Conservation (phyloP, 2,888 invertebrate species). For the Scaptomyza caliginosa region DNA sequence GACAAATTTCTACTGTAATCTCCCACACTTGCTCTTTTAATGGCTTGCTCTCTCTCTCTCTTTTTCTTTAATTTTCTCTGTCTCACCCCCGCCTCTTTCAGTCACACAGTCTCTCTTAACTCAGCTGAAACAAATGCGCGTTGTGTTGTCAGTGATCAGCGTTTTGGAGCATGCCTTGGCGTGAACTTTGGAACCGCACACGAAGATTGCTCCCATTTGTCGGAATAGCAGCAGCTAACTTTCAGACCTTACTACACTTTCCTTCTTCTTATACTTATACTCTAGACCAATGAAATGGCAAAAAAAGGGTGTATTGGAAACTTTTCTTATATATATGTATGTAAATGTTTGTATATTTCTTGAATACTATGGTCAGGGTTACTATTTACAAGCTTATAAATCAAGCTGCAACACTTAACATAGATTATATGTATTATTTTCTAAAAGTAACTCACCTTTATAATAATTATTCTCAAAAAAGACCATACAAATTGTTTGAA, state of each 20-base stretch:
- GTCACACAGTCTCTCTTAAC: not conserved
- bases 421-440: not conserved
- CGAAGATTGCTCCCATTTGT: slow-evolving; percentile 60
- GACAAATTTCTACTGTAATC: slow-evolving; percentile 22
- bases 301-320: not conserved
- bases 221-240: slow-evolving; percentile 40
- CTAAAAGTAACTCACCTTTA: not conserved
- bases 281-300: not conserved
- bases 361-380: too few species aligned
- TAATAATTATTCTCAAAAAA: not conserved
- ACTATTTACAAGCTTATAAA: too few species aligned
- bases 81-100: not conserved
- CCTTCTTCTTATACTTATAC: not conserved
- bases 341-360: too few species aligned
- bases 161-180: slow-evolving; percentile 53
- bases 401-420: too few species aligned
- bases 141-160: slow-evolving; percentile 56
- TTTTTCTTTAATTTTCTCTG: not conserved
- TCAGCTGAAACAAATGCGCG: slow-evolving; percentile 22
- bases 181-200: slow-evolving; percentile 71
- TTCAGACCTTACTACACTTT: not conserved
- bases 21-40: not conserved
- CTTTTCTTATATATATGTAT: not conserved
- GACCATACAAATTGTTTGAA: not conserved
- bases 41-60: not conserved